A percentile compares a stretch with the other conserved stretches of the same genome.
phyloP scores from a whole-genome alignment of 1,140 invertebrate species.

The Drosophila sp. region DNA sequence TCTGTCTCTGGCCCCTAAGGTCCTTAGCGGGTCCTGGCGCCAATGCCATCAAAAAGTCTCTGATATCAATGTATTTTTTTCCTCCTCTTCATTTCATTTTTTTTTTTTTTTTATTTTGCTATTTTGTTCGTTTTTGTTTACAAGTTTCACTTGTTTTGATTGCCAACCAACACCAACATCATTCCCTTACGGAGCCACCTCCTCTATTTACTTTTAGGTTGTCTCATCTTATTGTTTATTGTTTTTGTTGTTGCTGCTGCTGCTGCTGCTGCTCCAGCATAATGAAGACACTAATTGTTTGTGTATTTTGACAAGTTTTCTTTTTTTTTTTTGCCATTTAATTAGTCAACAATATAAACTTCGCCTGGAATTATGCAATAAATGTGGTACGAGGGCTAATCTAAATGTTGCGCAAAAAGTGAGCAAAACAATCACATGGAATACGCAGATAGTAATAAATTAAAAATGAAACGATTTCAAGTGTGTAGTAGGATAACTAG shows the following conservation, averaged over 20 bases:
- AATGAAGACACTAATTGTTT: conserved; percentile 13
- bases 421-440: too few relatives aligned
- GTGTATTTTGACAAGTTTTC: conserved; percentile 11
- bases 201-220: not conserved
- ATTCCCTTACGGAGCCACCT: not conserved
- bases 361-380: not conserved
- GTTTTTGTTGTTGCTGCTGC: not conserved
- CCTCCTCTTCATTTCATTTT: not conserved
- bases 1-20: not conserved
- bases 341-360: conserved; percentile 13
- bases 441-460: too few relatives aligned
- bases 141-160: conserved; percentile 23
- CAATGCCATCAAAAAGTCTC: conserved; percentile 22
- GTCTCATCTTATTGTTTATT: conserved; percentile 11
- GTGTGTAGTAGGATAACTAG: too few relatives aligned
- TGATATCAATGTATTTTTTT: conserved; percentile 13
- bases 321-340: conserved; percentile 9
- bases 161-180: conserved; percentile 10
- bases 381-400: not conserved
- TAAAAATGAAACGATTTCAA: too few relatives aligned
- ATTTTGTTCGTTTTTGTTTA: conserved; percentile 19
- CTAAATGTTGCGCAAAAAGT: too few relatives aligned
- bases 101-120: conserved; percentile 1
- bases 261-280: not conserved
- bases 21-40: conserved; percentile 9